Evolutionary conservation across 2,888 invertebrate species (phyloP).

Genomic region (Villa cingulata): DNA sequence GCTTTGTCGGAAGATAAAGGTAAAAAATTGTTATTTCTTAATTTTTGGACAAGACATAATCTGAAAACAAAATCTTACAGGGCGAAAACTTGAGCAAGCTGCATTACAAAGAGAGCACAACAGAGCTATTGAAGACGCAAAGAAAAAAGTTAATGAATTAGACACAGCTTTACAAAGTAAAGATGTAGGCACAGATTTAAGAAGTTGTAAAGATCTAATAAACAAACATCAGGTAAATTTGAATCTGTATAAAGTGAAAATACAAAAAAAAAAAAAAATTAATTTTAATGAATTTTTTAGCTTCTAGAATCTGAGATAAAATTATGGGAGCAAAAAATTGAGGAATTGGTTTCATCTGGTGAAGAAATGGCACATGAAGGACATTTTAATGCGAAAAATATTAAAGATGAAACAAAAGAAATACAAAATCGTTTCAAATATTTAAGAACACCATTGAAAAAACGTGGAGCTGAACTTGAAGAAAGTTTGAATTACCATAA

Average conservation of each 20-base stretch:
- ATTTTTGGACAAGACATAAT: no score
- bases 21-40: slow-evolving; percentile 1
- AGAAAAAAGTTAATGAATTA: slow-evolving; percentile 73
- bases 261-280: neutral
- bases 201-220: slow-evolving; percentile 80
- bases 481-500: slow-evolving; percentile 73
- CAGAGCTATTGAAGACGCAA: slow-evolving; percentile 78
- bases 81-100: slow-evolving; percentile 77
- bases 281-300: no score
- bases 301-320: slow-evolving; percentile 69
- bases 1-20: slow-evolving; percentile 47
- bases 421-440: slow-evolving; percentile 56
- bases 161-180: slow-evolving; percentile 62
- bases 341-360: slow-evolving; percentile 63
- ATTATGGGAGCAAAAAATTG: slow-evolving; percentile 69
- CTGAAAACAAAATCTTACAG: slow-evolving; percentile 39
- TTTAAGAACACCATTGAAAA: slow-evolving; percentile 56
- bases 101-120: slow-evolving; percentile 65
- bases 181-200: slow-evolving; percentile 76
- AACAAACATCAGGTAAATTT: slow-evolving; percentile 65
- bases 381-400: slow-evolving; percentile 85
- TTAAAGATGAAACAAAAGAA: slow-evolving; percentile 61
- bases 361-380: slow-evolving; percentile 85
- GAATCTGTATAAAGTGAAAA: slow-evolving; percentile 32
- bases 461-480: slow-evolving; percentile 63